These are phyloP conservation scores for Aphis craccivora DNA, from an alignment of 1,140 invertebrate species.

Conservation along the genomic window DNA sequence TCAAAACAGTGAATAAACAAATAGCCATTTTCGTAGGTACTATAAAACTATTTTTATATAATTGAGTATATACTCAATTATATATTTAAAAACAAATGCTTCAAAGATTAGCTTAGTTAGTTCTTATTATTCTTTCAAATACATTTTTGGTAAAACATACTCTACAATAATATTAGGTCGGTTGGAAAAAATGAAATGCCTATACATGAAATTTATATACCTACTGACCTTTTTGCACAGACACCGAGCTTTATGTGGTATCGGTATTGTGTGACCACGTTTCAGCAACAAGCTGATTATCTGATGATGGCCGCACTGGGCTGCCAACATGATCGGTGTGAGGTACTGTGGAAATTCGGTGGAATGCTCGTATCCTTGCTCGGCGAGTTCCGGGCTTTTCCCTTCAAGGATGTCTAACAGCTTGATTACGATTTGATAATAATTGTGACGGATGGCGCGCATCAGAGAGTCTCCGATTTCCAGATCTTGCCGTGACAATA, in stretches of 20 bases:
- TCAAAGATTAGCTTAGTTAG: no score
- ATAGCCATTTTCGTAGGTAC: no score
- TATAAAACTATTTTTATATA: no score
- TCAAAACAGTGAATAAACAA: no score
- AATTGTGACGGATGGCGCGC: not conserved
- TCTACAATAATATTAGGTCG: no score
- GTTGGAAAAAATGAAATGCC: not conserved
- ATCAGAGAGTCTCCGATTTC: constrained; percentile 35
- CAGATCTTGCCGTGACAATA: not conserved
- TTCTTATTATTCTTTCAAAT: no score
- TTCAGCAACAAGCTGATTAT: constrained; percentile 73
- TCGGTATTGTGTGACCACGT: constrained; percentile 67
- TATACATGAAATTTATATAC: no score
- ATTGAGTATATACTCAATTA: no score
- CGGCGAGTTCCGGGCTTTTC: not conserved
- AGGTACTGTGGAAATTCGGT: constrained; percentile 69
- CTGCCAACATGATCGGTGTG: constrained; percentile 76
- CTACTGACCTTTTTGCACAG: constrained; percentile 66
- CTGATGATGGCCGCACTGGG: constrained; percentile 75
- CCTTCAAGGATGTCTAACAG: not conserved
- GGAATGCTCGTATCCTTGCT: not conserved
- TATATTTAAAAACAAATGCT: no score
- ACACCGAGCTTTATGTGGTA: constrained; percentile 71
- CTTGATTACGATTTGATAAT: not conserved
- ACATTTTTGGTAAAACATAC: no score